These are phyloP conservation scores for Beris chalybata DNA, from an alignment of 2,888 invertebrate genomes.

Conservation along the genomic window DNA sequence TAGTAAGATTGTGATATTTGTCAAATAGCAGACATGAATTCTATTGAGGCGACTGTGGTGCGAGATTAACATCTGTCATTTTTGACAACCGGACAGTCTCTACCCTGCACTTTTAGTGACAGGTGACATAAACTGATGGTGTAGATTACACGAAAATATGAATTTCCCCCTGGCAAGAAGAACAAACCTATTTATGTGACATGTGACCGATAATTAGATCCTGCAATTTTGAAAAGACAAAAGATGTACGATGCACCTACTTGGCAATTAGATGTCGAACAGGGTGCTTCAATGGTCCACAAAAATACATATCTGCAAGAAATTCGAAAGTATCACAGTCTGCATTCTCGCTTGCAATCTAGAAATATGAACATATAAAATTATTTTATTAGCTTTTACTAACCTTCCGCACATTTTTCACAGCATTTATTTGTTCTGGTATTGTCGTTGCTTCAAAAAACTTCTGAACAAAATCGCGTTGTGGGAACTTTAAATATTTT, in stretches of 20 bases:
- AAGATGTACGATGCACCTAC: conserved; percentile 44
- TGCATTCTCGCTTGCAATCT: no score
- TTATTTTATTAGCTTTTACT: background rate
- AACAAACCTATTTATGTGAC: no score
- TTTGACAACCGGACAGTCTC: no score
- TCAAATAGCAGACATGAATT: no score
- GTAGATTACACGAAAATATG: no score
- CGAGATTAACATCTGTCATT: no score
- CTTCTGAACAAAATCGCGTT: background rate
- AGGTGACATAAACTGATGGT: no score
- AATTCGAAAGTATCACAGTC: conserved; percentile 42
- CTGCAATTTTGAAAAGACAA: background rate
- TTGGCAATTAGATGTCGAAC: conserved; percentile 52
- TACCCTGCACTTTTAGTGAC: no score
- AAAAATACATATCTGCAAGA: conserved; percentile 50
- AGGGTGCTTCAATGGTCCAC: conserved; percentile 53
- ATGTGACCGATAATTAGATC: background rate
- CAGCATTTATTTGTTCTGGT: conserved; percentile 46
- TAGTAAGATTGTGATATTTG: no score
- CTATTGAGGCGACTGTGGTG: no score
- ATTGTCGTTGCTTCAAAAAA: conserved; percentile 44
- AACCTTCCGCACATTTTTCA: conserved; percentile 44
- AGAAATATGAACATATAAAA: background rate
- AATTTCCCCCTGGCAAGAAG: no score
- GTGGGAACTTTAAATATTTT: background rate